These are phyloP conservation scores for Gulo gulo DNA, from an alignment of 2,113 vertebrate species.

Conservation along the genomic window DNA sequence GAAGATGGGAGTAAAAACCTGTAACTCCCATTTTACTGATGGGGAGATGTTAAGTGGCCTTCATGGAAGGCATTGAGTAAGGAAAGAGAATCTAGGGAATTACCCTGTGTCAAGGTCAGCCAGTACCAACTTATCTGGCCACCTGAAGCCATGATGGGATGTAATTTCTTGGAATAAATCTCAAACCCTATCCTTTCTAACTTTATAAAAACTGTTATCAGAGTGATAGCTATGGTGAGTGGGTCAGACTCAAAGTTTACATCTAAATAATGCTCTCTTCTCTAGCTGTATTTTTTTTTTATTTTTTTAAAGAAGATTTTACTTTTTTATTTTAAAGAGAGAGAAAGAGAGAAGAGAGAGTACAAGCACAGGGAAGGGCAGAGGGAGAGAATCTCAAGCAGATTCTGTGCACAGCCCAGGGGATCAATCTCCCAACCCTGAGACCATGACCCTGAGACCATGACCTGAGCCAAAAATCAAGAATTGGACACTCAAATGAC, in stretches of 20 bases:
- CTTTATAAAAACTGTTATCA: slow-evolving; percentile 24
- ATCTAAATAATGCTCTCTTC: not conserved
- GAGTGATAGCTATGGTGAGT: not conserved
- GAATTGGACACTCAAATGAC: not conserved
- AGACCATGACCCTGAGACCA: not conserved
- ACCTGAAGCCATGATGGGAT: not conserved
- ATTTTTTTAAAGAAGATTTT: not conserved
- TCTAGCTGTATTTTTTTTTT: not conserved
- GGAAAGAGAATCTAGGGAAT: not conserved
- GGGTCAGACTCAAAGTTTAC: not conserved
- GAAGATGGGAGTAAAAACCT: not conserved
- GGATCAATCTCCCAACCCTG: not conserved
- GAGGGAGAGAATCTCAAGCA: not conserved
- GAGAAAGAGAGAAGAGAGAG: not conserved
- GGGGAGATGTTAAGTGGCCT: not conserved
- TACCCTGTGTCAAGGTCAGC: not conserved
- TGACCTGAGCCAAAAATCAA: not conserved
- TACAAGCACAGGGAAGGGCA: not conserved
- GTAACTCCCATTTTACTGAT: not conserved
- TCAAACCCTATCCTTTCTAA: slow-evolving; percentile 20
- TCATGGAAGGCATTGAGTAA: not conserved
- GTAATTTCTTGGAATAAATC: not conserved
- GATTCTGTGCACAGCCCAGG: not conserved
- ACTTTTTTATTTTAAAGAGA: not conserved
- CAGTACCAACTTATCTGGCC: not conserved